A percentile compares a stretch with the other conserved stretches of the same genome.
phyloP scores from a whole-genome alignment of 2,113 vertebrate genomes.

The Oophaga pumilio region DNA sequence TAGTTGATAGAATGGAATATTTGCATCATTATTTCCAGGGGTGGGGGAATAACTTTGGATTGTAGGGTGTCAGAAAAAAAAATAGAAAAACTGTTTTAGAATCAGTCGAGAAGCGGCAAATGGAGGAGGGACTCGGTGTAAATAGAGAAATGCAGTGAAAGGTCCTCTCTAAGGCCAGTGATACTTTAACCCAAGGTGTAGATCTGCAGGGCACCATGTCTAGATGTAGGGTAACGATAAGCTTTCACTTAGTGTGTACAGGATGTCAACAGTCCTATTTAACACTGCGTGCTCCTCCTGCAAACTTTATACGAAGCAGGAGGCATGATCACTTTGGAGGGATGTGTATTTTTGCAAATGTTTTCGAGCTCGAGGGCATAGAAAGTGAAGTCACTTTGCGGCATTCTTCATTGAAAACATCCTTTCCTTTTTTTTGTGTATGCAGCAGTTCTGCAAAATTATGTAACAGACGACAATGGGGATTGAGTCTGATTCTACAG shows the following conservation, averaged over 20 bases:
- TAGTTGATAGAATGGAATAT: too few relatives aligned
- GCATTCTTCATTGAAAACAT: background rate
- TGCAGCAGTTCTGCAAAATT: background rate
- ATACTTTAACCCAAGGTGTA: slow-evolving; percentile 10
- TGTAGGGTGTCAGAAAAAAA: too few relatives aligned
- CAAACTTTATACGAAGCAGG: background rate
- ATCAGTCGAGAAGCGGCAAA: too few relatives aligned
- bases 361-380: background rate
- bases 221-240: slow-evolving; percentile 39
- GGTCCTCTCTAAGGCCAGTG: background rate
- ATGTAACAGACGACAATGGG: background rate
- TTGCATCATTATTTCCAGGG: too few relatives aligned
- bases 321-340: background rate
- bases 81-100: too few relatives aligned
- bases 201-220: background rate
- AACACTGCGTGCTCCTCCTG: background rate
- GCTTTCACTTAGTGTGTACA: slow-evolving; percentile 23
- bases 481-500: background rate
- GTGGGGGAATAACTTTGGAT: too few relatives aligned
- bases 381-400: background rate
- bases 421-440: background rate
- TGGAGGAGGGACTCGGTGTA: too few relatives aligned
- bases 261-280: background rate
- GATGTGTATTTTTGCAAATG: background rate
- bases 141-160: too few relatives aligned